Evolutionary conservation across 2,888 invertebrate species (phyloP), one percentile per base, ranked within the genome.

Genomic region (Acanthoscelides obtectus): DNA sequence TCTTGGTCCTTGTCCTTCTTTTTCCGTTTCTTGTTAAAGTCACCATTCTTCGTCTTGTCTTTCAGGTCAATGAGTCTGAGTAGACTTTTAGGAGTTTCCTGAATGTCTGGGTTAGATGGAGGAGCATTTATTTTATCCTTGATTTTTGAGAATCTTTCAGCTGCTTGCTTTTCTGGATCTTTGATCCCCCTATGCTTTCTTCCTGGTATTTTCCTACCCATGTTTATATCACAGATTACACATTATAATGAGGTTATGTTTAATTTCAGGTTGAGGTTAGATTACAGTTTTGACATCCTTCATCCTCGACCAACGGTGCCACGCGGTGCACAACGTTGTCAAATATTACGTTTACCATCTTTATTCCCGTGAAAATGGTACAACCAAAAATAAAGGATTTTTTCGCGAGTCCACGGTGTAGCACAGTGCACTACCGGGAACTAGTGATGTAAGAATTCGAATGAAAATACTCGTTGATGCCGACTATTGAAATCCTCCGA

Each of bases 141-240:
- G 78, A 94, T 84, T 79, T 94, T 94, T 78, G 88, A 87, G 69
- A 90, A 83, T 75, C 91, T 87, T 78, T 87, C 87, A 6, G 88
- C 90, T 75, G 88, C 88, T 83, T 95, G 94, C 79, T 90, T 89
- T 22, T 91, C 83, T 0, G 94, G 94, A 86, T 95, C 94, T 81
- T 92, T 92, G 0, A 94, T 88, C 22, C 93, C 93, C 75, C 89
- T 89, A 80, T 94, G 94, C 83, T 94, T 94, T 78, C 92, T 91
- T 22, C 92, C 92, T 22, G 94, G 94, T 81, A 94, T 94, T 89
- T 94, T 94, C 68, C 94, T 86, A 68, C 91, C 90, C 91, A 92
- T 92, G 19, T 64, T n/a, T 45, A 45, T 45, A 45, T 45, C 17
- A 45, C 5, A 45, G 17, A 45, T 25, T 25, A 25, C 25, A 25